Evolutionary conservation across 2,797 vertebrate genomes (phyloP).

Genomic region (Myripristis jacobus): DNA sequence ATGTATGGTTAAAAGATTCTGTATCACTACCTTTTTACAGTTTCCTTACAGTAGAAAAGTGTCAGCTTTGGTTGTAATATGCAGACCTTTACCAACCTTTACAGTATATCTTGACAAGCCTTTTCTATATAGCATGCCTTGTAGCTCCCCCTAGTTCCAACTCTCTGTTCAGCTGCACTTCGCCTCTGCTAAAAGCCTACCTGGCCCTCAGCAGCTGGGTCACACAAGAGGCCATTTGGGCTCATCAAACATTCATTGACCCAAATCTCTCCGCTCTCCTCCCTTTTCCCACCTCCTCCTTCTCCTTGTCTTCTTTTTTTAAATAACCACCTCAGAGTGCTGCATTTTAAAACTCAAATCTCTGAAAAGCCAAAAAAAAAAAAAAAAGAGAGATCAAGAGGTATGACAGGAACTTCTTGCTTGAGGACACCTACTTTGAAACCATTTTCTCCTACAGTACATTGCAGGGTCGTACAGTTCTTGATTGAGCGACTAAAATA

Average conservation of each 20-base stretch:
- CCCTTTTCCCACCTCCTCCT: slow-evolving; percentile 11
- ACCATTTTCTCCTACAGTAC: slow-evolving; percentile 25
- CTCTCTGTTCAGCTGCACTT: slow-evolving; percentile 48
- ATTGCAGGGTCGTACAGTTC: slow-evolving; percentile 1
- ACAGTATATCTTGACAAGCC: background rate
- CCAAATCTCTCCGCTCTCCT: slow-evolving; percentile 60
- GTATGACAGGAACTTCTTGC: background rate
- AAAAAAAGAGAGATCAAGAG: slow-evolving; percentile 22
- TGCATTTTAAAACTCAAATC: slow-evolving; percentile 32
- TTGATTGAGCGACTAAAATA: slow-evolving; percentile 33
- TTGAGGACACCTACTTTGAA: slow-evolving; percentile 4
- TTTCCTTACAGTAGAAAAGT: too few relatives aligned
- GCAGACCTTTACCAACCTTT: slow-evolving; percentile 9
- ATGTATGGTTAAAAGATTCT: too few relatives aligned
- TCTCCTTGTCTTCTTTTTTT: slow-evolving; percentile 22
- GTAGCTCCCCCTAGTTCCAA: slow-evolving; percentile 9
- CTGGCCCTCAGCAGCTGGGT: slow-evolving; percentile 67
- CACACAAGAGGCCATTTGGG: slow-evolving; percentile 74
- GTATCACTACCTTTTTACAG: too few relatives aligned
- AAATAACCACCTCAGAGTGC: slow-evolving; percentile 27
- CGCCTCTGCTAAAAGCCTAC: slow-evolving; percentile 62
- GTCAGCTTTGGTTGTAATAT: background rate
- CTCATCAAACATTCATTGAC: slow-evolving; percentile 83
- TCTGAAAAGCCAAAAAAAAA: slow-evolving; percentile 14
- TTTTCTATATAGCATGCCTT: background rate